phyloP scores from a whole-genome alignment of 2,888 invertebrate species.

The Arge pagana region DNA sequence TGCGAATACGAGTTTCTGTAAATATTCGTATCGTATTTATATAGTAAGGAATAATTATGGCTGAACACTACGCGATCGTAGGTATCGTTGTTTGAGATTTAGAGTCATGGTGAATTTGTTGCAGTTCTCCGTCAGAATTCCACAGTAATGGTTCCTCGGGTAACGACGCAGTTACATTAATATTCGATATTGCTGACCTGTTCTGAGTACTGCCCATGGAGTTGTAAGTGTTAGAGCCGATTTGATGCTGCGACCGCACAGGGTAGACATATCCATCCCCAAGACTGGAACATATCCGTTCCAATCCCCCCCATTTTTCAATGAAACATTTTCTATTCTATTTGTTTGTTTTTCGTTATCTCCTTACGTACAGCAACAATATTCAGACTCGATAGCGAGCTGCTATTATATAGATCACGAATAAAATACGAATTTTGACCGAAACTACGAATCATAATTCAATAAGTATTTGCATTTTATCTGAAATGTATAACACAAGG shows the following conservation, averaged over 20 bases:
- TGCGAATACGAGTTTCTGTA: too few relatives aligned
- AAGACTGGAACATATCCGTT: conserved; percentile 69
- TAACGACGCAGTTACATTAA: conserved; percentile 29
- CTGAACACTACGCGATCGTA: too few relatives aligned
- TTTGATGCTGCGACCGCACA: conserved; percentile 74
- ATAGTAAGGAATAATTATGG: too few relatives aligned
- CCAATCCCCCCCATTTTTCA: conserved; percentile 42
- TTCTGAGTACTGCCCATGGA: conserved; percentile 87
- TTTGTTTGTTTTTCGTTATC: conserved; percentile 5
- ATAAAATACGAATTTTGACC: background rate
- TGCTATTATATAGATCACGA: background rate
- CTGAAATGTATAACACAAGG: too few relatives aligned
- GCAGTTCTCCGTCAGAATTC: conserved; percentile 32
- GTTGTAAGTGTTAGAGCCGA: conserved; percentile 74
- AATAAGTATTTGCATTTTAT: too few relatives aligned
- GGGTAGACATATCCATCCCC: conserved; percentile 89
- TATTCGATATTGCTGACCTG: conserved; percentile 70
- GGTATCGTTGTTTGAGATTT: too few relatives aligned
- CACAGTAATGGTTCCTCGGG: conserved; percentile 34
- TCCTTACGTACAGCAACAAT: background rate
- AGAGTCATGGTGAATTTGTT: conserved; percentile 4
- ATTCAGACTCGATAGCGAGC: background rate
- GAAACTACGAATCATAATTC: too few relatives aligned
- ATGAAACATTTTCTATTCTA: conserved; percentile 18
- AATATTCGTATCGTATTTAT: too few relatives aligned